Evolutionary conservation across 2,113 vertebrate genomes (phyloP).

Genomic region (Microtus oregoni): DNA sequence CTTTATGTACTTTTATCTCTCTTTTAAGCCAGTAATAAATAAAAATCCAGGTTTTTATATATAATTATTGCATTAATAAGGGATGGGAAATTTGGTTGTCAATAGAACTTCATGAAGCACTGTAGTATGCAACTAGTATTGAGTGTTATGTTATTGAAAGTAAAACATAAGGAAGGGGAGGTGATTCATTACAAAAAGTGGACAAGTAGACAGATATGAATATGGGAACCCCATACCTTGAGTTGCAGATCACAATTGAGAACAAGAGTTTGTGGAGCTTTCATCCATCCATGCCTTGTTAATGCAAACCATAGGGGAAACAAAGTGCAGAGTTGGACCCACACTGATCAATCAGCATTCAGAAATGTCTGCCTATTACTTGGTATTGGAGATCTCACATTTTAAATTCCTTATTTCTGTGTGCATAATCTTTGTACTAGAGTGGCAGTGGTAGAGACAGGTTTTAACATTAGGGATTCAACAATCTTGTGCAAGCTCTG

Average conservation of each 20-base stretch:
- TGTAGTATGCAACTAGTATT: fast-evolving
- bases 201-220: no score
- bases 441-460: neutral
- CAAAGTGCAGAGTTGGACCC: no score
- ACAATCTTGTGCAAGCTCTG: neutral
- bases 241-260: no score
- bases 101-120: no score
- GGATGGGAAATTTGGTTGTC: neutral
- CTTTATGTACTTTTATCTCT: neutral
- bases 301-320: fast-evolving
- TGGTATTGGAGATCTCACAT: fast-evolving
- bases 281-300: no score
- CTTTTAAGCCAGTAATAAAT: neutral
- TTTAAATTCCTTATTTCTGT: neutral
- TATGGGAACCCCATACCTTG: no score
- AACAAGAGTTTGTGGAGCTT: no score
- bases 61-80: neutral
- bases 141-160: neutral
- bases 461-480: no score
- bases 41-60: neutral
- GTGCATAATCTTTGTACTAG: neutral
- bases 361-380: fast-evolving
- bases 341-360: neutral
- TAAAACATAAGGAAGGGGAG: neutral
- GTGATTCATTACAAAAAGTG: no score